These are phyloP conservation scores for Enoplosus armatus DNA, from an alignment of 2,797 vertebrate species.

Conservation along the genomic window DNA sequence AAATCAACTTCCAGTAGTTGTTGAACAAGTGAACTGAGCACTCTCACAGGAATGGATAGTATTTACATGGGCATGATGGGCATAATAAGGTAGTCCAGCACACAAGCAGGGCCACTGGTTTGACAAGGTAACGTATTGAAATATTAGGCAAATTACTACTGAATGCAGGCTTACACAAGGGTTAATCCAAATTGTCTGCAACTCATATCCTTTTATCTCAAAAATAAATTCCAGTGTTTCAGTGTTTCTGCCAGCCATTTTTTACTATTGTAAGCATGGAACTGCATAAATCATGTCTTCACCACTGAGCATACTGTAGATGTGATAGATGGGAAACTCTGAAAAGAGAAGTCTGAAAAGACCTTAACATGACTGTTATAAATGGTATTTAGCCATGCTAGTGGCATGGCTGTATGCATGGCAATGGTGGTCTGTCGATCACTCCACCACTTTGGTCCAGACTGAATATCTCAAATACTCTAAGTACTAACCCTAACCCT, in stretches of 20 bases:
- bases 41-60: not conserved
- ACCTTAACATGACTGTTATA: not conserved
- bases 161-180: not conserved
- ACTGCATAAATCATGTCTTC: not conserved
- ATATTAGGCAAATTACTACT: not conserved
- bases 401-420: not conserved
- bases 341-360: not conserved
- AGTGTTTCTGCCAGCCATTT: not conserved
- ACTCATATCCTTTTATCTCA: not conserved
- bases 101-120: not conserved
- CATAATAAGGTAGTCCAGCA: not conserved
- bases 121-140: not conserved
- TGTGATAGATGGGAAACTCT: not conserved
- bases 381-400: not conserved
- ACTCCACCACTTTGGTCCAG: not conserved
- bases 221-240: not conserved
- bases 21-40: not conserved
- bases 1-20: not conserved
- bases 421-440: not conserved
- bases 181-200: conserved; percentile 1
- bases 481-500: no score
- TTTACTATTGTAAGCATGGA: not conserved
- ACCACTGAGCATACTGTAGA: not conserved
- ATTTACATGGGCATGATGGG: not conserved
- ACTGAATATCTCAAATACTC: no score